phyloP scores from a whole-genome alignment of 2,797 vertebrate genomes.

The Trematomus bernacchii region DNA sequence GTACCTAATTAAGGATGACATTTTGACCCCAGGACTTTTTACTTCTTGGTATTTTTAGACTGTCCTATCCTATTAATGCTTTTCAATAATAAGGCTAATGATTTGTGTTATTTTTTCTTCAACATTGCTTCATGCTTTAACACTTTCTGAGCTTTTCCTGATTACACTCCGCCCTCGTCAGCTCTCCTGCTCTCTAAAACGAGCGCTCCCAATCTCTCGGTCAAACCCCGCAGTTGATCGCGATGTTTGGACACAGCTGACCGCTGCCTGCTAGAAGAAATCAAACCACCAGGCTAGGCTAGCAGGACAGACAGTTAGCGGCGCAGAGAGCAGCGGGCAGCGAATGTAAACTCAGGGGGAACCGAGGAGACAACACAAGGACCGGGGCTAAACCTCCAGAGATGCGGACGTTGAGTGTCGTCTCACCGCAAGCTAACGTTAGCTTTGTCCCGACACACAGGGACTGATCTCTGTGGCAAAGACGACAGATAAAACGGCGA shows the following conservation, averaged over 20 bases:
- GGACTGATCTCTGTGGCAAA: slow-evolving; percentile 42
- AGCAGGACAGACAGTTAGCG: slow-evolving; percentile 61
- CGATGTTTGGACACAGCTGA: slow-evolving; percentile 76
- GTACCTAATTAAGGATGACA: no score
- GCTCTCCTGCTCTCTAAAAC: not conserved
- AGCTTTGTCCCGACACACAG: slow-evolving; percentile 50
- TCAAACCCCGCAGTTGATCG: slow-evolving; percentile 62
- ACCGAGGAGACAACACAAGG: slow-evolving; percentile 36
- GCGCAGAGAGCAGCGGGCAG: slow-evolving; percentile 40
- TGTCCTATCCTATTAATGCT: no score
- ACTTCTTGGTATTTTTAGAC: no score
- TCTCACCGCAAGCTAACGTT: slow-evolving; percentile 44
- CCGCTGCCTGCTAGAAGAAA: slow-evolving; percentile 63
- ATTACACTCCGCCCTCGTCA: slow-evolving; percentile 2
- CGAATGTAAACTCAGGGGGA: slow-evolving; percentile 18
- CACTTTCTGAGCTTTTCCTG: no score
- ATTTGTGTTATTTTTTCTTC: no score
- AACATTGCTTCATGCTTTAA: no score
- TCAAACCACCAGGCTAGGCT: slow-evolving; percentile 67
- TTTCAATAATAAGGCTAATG: no score
- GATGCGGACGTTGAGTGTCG: slow-evolving; percentile 52
- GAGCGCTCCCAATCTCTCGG: slow-evolving; percentile 8
- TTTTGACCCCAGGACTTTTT: no score
- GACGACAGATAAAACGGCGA: slow-evolving; percentile 65
- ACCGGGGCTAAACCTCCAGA: slow-evolving; percentile 20